Evolutionary conservation across 2,888 invertebrate genomes (phyloP).

Genomic region (Odiellus spinosus): DNA sequence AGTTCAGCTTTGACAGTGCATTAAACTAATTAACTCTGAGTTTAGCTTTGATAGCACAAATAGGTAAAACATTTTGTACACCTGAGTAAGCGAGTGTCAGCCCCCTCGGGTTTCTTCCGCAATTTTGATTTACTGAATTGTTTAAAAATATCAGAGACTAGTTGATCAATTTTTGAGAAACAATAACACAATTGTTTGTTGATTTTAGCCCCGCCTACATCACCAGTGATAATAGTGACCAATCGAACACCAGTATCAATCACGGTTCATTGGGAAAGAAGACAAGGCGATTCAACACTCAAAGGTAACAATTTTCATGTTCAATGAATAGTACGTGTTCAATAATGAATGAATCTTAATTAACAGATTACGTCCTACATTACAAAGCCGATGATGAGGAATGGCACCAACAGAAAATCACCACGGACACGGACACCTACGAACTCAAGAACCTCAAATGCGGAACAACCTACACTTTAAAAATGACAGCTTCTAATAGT

Average conservation of each 20-base stretch:
- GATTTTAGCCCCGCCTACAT: constrained; percentile 19
- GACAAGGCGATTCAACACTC: constrained; percentile 10
- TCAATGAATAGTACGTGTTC: too few relatives aligned
- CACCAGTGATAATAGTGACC: constrained; percentile 14
- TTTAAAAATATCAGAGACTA: too few relatives aligned
- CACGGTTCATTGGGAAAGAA: constrained; percentile 16
- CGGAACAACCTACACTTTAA: constrained; percentile 19
- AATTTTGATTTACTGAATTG: too few relatives aligned
- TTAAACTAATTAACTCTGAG: too few relatives aligned
- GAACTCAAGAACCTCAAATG: constrained; percentile 9
- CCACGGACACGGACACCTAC: constrained; percentile 8
- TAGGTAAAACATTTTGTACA: too few relatives aligned
- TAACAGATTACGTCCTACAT: constrained; percentile 13
- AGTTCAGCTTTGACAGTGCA: too few relatives aligned
- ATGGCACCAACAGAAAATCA: constrained; percentile 11
- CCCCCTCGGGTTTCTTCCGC: too few relatives aligned
- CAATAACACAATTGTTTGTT: too few relatives aligned
- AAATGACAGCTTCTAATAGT: constrained; percentile 20
- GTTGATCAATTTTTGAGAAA: too few relatives aligned
- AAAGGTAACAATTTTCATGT: constrained; percentile 6
- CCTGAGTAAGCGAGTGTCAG: too few relatives aligned
- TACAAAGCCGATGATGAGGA: constrained; percentile 12
- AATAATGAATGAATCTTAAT: neutral
- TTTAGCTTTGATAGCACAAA: too few relatives aligned
- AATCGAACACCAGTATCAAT: constrained; percentile 16